Base-by-base conservation (phyloP, 1,140 invertebrate genomes). In the Kradibia gibbosae region DNA sequence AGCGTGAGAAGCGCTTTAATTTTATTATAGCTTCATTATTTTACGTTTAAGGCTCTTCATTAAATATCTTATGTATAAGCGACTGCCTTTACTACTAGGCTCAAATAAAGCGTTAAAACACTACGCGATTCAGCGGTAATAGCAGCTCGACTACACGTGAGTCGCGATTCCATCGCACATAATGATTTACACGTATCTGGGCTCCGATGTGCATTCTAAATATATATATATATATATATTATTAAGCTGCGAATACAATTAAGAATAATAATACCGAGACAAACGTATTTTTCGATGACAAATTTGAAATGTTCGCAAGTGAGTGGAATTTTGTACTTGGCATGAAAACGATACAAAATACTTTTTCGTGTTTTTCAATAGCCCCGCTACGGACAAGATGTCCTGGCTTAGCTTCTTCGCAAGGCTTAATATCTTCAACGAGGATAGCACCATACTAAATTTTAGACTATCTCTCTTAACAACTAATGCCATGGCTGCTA, bases 111-210 rank as follows among this genome's bases (percentile, higher is more conserved):
- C 28, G 45, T 31, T 65, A 65, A 65, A 74, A 28, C 28, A 39
- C 34, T 70, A 15, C 0, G 71, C 70, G 71, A 74, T 50, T 62
- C 71, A 53, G 20, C 60, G n/a, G 50, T 80, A 74, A 80, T 80
- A 34, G 71, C 60, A 5, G 31, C 13, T 31, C 39, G 57, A 48
- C 39, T 34, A 39, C 13, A 17, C 48, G 71, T 36, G 48, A 34
- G 22, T 36, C 39, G 34, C 31, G 65, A 72, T 39, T 11, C 10
- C 60, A 62, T 73, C 65, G 25, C 25, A 22, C 11, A 25, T 73
- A 70, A 60, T 57, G 28, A 73, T 70, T 57, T 31, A n/a, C 25
- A 34, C 25, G 50, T 60, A 36, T 25, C n/a, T 15, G 45, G 15
- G 8, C 28, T 71, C 53, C 20, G 34, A 45, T 31, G 31, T 60